Evolutionary conservation across 2,797 vertebrate species (phyloP).

Genomic region (Sebastes variabilis): DNA sequence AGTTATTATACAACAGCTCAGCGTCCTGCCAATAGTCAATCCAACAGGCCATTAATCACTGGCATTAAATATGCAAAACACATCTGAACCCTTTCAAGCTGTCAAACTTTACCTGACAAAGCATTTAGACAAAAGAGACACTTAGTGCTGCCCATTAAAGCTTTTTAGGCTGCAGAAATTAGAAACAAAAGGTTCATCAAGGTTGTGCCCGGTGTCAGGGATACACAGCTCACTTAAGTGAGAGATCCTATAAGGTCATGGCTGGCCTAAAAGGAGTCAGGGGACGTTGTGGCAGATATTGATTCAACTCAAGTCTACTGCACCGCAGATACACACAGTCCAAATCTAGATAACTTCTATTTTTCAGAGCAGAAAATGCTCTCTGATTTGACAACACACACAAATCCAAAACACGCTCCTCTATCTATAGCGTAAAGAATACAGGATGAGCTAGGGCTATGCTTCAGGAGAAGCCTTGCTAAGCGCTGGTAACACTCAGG

Average conservation of each 20-base stretch:
- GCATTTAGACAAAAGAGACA: slow-evolving; percentile 1
- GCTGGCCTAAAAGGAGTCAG: slow-evolving; percentile 6
- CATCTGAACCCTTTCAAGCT: slow-evolving; percentile 18
- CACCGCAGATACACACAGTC: slow-evolving; percentile 5
- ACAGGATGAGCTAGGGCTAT: not conserved
- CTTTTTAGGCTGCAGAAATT: not conserved
- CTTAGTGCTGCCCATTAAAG: not conserved
- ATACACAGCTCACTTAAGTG: not conserved
- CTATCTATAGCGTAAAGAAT: slow-evolving; percentile 10
- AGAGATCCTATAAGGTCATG: slow-evolving; percentile 25
- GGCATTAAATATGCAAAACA: slow-evolving; percentile 55
- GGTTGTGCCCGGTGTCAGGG: not conserved
- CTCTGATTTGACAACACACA: not conserved
- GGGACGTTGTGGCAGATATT: slow-evolving; percentile 28
- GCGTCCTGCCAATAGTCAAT: slow-evolving; percentile 41
- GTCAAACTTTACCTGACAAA: slow-evolving; percentile 12
- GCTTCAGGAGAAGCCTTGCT: not conserved
- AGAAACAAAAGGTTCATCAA: not conserved
- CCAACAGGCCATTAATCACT: slow-evolving; percentile 40
- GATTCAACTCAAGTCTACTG: not conserved
- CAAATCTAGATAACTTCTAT: not conserved
- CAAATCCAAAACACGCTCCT: not conserved
- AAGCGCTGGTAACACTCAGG: not conserved
- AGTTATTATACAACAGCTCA: slow-evolving; percentile 19
- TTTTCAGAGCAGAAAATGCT: not conserved